Evolutionary conservation across 2,888 invertebrate genomes (phyloP).

Genomic region (Drosophila quinaria): DNA sequence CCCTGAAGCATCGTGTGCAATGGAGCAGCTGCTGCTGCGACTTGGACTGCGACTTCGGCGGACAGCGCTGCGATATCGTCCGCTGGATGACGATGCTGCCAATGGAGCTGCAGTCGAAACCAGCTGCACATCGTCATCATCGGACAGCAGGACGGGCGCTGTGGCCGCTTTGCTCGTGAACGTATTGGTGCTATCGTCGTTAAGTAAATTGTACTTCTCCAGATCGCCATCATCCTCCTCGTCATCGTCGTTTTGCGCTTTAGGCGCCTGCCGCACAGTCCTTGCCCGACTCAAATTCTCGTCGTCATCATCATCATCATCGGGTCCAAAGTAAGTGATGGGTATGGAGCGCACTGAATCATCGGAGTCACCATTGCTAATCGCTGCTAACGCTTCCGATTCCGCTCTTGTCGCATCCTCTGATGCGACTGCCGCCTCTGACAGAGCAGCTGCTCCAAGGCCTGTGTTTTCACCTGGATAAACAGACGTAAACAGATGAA

Average conservation of each 20-base stretch:
- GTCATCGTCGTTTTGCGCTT: constrained; percentile 35
- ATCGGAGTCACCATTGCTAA: constrained; percentile 75
- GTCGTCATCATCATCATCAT: constrained; percentile 77
- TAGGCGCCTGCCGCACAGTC: constrained; percentile 7
- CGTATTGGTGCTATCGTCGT: constrained; percentile 71
- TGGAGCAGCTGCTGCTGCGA: constrained; percentile 50
- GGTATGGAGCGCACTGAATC: constrained; percentile 85
- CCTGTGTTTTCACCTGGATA: constrained; percentile 53
- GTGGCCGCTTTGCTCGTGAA: constrained; percentile 52
- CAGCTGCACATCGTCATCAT: constrained; percentile 80
- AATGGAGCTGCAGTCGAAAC: constrained; percentile 38
- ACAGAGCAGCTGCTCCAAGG: neutral
- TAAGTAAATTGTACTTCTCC: constrained; percentile 68
- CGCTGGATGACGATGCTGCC: constrained; percentile 11
- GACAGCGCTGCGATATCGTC: constrained; percentile 41
- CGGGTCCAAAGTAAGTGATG: constrained; percentile 84
- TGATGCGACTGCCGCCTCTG: constrained; percentile 12
- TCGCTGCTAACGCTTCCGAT: constrained; percentile 16
- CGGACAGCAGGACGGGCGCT: constrained; percentile 67
- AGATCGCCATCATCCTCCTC: constrained; percentile 60
- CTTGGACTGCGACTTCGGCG: constrained; percentile 55
- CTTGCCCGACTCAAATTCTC: constrained; percentile 53
- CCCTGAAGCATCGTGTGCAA: constrained; percentile 22
- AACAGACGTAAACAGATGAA: neutral
- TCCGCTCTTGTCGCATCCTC: constrained; percentile 13